Evolutionary conservation across 2,888 invertebrate species (phyloP), one percentile per base, ranked within the genome.

Genomic region (Drosophila kanekoi): DNA sequence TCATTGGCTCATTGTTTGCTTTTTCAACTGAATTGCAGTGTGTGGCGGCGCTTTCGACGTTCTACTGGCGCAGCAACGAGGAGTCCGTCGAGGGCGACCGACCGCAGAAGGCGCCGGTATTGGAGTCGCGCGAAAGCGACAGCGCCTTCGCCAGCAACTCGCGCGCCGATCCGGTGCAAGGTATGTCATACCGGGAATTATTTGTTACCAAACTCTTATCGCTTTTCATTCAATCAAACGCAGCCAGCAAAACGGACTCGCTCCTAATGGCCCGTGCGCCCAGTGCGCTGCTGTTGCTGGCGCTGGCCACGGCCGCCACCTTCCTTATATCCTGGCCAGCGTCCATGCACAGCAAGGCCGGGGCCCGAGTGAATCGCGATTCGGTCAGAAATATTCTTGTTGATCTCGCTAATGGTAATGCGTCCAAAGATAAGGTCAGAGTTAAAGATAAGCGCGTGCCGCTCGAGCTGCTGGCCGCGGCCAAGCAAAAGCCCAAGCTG

Each of bases 61-160:
- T 96, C 77, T 96, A 96, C 92, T 95, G 95, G 94, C 94, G 94
- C 87, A 95, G 95, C 91, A 96, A 96, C 92, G 96, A 96, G 92
- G 95, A 95, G 91, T 95, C 95, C 89, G 95, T 96, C 71, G 95
- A 95, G 91, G 95, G 95, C 53, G 95, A 95, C 88, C 92, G 94
- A 71, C 94, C 95, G 66, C 94, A 94, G 89, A 94, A 94, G 91
- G 94, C 95, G 41, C 94, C 95, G 41, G 95, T 94, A 44, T 92
- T 96, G 88, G 96, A 95, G 91, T 95, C 95, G 85, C 93, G 95
- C 63, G 95, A 95, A 91, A 95, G 94, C 49, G 95, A 95, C 90
- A 94, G 94, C 61, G 94, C 93, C 14, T 92, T 91, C 56, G 92
- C 92, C 41, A 92, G 92, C 71, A 92, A 93, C 67, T 94, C 95